Evolutionary conservation across 2,797 vertebrate species (phyloP).

Genomic region (Lepidocolaptes lacrymiger): DNA sequence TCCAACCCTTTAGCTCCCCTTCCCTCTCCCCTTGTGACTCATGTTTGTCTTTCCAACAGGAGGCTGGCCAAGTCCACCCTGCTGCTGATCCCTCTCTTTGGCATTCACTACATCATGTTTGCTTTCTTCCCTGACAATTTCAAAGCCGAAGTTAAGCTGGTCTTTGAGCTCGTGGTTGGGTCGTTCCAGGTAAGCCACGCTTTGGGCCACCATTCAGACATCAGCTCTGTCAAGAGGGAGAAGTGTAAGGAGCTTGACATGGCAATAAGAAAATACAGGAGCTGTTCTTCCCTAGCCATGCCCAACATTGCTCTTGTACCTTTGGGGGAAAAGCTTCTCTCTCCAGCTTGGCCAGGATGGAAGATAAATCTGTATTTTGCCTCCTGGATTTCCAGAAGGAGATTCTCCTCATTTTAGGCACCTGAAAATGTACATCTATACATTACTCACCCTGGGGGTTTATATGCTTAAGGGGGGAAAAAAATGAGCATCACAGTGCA

Average conservation of each 20-base stretch:
- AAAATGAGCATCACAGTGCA: not conserved
- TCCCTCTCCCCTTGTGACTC: not conserved
- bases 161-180: constrained; percentile 92
- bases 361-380: not conserved
- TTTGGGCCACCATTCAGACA: not conserved
- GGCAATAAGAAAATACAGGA: not conserved
- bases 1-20: not conserved
- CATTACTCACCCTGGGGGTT: rapidly evolving
- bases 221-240: not conserved
- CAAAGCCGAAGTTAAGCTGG: constrained; percentile 83
- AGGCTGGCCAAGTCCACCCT: constrained; percentile 94
- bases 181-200: constrained; percentile 90
- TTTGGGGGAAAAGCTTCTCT: not conserved
- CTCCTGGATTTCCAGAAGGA: not conserved
- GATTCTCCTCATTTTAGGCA: not conserved
- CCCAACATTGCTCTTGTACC: not conserved
- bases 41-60: constrained; percentile 77
- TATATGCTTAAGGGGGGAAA: not conserved
- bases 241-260: rapidly evolving
- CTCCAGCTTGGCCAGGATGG: not conserved
- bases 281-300: not conserved
- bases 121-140: constrained; percentile 93
- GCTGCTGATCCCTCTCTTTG: constrained; percentile 95
- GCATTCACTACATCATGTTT: constrained; percentile 93
- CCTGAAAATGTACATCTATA: not conserved